Conservation (phyloP, 2,888 invertebrate species). For the Troglohyphantes excavatus region DNA sequence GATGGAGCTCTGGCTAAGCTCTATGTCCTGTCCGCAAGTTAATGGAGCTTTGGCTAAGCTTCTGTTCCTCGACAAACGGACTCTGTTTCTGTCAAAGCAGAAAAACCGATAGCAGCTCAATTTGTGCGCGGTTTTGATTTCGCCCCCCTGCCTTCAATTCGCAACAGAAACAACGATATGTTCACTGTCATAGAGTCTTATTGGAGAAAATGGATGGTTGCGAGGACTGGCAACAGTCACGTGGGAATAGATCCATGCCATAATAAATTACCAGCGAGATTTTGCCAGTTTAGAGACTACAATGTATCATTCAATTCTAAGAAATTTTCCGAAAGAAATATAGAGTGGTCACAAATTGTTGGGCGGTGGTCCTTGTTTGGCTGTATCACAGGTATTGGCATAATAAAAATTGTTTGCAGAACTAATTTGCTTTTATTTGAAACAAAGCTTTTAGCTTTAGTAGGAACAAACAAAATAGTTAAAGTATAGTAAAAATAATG, state of each 20-base stretch:
- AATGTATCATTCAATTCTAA: conserved; percentile 43
- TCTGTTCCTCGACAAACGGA: conserved; percentile 4
- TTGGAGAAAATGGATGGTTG: conserved; percentile 61
- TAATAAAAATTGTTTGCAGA: no score
- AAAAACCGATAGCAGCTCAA: conserved; percentile 47
- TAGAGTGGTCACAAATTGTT: no score
- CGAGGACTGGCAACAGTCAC: not conserved
- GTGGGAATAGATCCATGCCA: conserved; percentile 6
- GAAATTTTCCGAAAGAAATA: no score
- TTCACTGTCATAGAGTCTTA: conserved; percentile 61
- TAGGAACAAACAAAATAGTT: no score
- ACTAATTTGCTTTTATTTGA: no score
- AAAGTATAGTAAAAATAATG: no score
- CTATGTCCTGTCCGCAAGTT: not conserved
- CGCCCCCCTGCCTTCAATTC: conserved; percentile 13
- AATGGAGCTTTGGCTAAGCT: conserved; percentile 10
- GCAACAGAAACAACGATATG: conserved; percentile 58
- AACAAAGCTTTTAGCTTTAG: no score
- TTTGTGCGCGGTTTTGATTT: conserved; percentile 56
- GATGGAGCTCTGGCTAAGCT: not conserved
- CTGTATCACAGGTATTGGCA: no score
- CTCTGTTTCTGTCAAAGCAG: conserved; percentile 9
- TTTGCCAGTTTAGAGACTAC: conserved; percentile 13
- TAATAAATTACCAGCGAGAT: conserved; percentile 39
- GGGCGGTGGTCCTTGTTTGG: no score